Conservation (phyloP, 2,113 vertebrate species). For the Vombatus ursinus region DNA sequence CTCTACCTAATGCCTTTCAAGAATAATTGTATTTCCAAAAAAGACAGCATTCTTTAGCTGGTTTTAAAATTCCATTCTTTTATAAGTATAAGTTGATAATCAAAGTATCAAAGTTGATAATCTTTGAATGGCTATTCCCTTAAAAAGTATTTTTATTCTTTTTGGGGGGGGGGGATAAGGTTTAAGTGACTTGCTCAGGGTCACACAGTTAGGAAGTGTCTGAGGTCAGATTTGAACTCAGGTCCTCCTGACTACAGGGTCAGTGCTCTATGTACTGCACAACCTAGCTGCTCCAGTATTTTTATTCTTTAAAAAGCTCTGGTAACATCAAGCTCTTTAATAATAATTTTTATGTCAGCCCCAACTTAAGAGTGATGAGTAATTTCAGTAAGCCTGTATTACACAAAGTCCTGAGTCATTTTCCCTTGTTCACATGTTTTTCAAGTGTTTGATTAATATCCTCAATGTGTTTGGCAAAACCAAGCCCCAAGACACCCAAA, state of each 20-base stretch:
- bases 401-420: background rate
- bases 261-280: no score
- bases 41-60: background rate
- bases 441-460: slow-evolving; percentile 36
- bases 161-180: no score
- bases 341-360: slow-evolving; percentile 15
- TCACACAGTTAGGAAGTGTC: no score
- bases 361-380: background rate
- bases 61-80: background rate
- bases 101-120: background rate
- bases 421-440: background rate
- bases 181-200: no score
- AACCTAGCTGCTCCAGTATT: background rate
- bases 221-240: no score
- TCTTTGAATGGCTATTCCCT: background rate
- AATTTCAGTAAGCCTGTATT: background rate
- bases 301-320: background rate
- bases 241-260: no score
- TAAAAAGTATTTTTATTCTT: background rate
- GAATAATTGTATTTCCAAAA: background rate
- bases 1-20: background rate
- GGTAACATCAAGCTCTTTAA: background rate
- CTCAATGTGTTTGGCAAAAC: background rate
- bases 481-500: slow-evolving; percentile 12
- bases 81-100: background rate